phyloP scores from a whole-genome alignment of 2,797 vertebrate species.

The Sus cebifrons region DNA sequence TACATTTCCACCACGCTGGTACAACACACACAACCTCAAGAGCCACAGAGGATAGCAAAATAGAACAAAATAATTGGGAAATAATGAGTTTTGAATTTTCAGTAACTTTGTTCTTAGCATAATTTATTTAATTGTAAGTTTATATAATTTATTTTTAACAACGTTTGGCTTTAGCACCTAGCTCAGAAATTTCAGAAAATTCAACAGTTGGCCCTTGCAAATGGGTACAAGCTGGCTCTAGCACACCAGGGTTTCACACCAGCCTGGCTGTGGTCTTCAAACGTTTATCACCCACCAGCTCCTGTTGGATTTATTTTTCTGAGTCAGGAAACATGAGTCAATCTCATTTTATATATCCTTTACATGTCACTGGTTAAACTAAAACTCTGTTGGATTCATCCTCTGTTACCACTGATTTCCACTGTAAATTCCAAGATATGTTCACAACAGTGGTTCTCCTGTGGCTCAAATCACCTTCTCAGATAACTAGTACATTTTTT shows the following conservation, averaged over 20 bases:
- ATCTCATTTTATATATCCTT: not conserved
- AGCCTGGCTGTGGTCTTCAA: not conserved
- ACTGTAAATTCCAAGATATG: not conserved
- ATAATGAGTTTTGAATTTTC: not conserved
- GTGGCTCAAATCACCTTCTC: not conserved
- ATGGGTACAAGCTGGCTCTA: no score
- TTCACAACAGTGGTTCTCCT: not conserved
- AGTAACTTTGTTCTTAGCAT: constrained; percentile 16
- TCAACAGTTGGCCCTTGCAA: not conserved
- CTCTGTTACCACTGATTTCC: not conserved
- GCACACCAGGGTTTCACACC: not conserved
- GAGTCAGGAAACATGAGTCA: not conserved
- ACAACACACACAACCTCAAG: not conserved
- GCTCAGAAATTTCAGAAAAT: constrained; percentile 38
- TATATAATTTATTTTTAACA: constrained; percentile 38
- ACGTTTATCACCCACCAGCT: not conserved
- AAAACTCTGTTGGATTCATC: not conserved
- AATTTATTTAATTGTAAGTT: constrained; percentile 10
- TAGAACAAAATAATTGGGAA: not conserved
- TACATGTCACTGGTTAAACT: not conserved
- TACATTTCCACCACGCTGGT: not conserved
- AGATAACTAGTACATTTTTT: not conserved
- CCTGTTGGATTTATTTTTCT: not conserved
- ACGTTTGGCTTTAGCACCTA: not conserved
- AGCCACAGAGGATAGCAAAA: not conserved